phyloP scores from a whole-genome alignment of 1,140 invertebrate genomes.

The Brachystomella parvula region DNA sequence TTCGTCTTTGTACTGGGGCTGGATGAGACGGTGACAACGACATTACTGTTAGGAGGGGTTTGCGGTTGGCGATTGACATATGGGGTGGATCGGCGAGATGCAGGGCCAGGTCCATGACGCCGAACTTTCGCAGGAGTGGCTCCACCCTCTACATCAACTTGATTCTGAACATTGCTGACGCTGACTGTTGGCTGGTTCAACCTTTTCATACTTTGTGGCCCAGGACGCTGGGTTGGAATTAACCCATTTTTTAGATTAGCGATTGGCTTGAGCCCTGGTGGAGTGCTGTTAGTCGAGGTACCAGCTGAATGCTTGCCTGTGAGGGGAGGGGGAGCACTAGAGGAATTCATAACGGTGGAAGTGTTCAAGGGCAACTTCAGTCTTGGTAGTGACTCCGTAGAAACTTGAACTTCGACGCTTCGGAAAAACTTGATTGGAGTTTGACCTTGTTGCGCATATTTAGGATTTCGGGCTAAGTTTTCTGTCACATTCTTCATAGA shows the following conservation, averaged over 20 bases:
- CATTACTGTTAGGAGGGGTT: too few species aligned
- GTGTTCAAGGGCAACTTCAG: not conserved
- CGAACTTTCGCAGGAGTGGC: not conserved
- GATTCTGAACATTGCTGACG: not conserved
- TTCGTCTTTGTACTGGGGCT: too few species aligned
- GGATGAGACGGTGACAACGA: too few species aligned
- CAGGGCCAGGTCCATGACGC: not conserved
- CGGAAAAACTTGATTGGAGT: slow-evolving; percentile 32
- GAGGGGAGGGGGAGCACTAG: not conserved
- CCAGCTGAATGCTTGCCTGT: not conserved
- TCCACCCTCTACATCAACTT: not conserved
- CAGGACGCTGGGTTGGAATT: not conserved
- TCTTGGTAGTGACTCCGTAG: slow-evolving; percentile 9
- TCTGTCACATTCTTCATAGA: slow-evolving; percentile 8
- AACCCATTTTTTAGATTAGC: slow-evolving; percentile 5
- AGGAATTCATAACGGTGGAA: not conserved
- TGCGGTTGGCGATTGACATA: too few species aligned
- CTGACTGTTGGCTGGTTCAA: not conserved
- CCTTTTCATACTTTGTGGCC: not conserved
- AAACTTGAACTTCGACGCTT: slow-evolving; percentile 29
- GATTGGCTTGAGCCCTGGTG: too few species aligned
- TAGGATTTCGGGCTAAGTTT: slow-evolving; percentile 16
- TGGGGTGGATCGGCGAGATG: too few species aligned
- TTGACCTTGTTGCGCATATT: not conserved
- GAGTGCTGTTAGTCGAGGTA: not conserved